Conservation (phyloP, 2,113 vertebrate genomes). For the Heterotis niloticus region DNA sequence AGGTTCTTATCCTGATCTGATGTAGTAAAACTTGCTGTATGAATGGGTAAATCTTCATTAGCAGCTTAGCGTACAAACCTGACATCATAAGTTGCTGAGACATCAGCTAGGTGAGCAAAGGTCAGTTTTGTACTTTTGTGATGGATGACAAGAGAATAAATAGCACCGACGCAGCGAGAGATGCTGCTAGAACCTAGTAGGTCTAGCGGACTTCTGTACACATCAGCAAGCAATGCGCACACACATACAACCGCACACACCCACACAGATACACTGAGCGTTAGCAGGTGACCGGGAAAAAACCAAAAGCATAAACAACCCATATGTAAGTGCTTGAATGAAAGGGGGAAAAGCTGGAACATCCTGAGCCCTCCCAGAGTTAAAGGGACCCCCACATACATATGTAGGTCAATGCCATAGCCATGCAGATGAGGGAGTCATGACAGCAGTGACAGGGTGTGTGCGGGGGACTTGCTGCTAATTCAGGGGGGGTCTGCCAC, state of each 20-base stretch:
- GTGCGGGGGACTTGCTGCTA: slow-evolving; percentile 38
- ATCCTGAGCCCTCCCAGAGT: neutral
- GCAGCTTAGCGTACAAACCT: too few species aligned
- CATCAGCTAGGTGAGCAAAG: too few species aligned
- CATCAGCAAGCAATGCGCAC: neutral
- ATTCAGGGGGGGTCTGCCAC: slow-evolving; percentile 40
- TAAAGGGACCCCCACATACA: slow-evolving; percentile 31
- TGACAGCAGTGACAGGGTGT: slow-evolving; percentile 18
- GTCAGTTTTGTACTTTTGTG: neutral
- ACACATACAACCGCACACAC: neutral
- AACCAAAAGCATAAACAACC: neutral
- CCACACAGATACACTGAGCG: neutral
- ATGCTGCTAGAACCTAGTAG: neutral
- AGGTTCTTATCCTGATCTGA: too few species aligned
- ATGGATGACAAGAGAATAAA: slow-evolving; percentile 11
- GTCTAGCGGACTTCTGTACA: neutral
- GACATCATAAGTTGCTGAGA: too few species aligned
- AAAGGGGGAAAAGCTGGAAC: too few species aligned
- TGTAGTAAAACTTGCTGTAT: too few species aligned
- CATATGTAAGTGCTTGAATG: too few species aligned
- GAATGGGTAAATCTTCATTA: too few species aligned
- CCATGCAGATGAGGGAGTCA: slow-evolving; percentile 35
- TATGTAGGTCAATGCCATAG: slow-evolving; percentile 60
- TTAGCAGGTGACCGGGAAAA: neutral
- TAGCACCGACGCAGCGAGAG: slow-evolving; percentile 1